Base-by-base conservation (phyloP, 1,140 invertebrate genomes). In the Ips typographus region DNA sequence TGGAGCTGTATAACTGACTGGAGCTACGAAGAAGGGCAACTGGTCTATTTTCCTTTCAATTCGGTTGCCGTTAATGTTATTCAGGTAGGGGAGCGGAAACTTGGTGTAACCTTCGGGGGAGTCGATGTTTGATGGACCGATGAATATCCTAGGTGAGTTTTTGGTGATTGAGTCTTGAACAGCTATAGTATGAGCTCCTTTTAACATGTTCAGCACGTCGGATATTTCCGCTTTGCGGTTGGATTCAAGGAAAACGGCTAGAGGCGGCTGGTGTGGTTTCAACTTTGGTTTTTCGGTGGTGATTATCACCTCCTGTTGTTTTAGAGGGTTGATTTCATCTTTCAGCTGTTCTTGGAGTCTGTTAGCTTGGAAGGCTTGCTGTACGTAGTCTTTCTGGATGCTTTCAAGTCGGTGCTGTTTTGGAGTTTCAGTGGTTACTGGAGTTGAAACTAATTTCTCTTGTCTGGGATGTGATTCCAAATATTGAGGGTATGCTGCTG, bases 21-120 rank as follows among this genome's bases (percentile, higher is more conserved):
- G 91, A 2, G 92, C 92, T 1, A 94, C 91, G 62, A 94, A 94
- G 79, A 93, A 94, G 5, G 92, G 91, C 1, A 91, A 72, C 71
- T 89, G 86, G 53, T 88, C 84, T 1, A 91, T 84, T 79, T 91
- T 91, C 58, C 87, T 85, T 74, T 92, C 90, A 3, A 88, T 86
- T 22, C 88, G 83, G 69, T 88, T 89, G 8, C 84, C 84, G 72
- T 91, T 88, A 40, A 93, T 81, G 38, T 88, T 88, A 0, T 91
- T 92, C 36, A 94, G 78, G 75, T 94, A 94, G 0, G 91, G 92
- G 5, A 94, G 80, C 71, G 93, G 91, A 74, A 93, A 94, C 81
- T 92, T 93, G 0, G 88, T 84, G 70, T 90, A 94, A 52, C 88
- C 88, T 36, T 85, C 80, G 8, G 91, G 90, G 22, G 89, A 84